Evolutionary conservation across 2,888 invertebrate species (phyloP).

Genomic region (Augiades crinisus): DNA sequence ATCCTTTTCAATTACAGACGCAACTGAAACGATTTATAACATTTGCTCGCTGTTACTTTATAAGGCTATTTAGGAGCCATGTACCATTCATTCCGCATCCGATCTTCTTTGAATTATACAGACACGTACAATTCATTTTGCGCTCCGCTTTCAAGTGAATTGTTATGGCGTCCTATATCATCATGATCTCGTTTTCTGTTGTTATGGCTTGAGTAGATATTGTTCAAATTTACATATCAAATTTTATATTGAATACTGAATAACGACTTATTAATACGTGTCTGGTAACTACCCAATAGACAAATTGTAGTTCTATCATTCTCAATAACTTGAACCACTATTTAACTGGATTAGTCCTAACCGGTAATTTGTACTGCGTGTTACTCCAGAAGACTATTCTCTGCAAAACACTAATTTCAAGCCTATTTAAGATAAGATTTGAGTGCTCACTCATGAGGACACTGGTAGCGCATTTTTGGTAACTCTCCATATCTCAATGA

Average conservation of each 20-base stretch:
- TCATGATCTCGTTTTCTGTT: background rate
- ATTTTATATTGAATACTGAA: background rate
- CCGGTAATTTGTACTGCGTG: no score
- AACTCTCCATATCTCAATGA: no score
- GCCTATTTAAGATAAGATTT: no score
- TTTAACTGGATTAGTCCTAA: no score
- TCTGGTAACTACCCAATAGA: no score
- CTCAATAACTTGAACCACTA: no score
- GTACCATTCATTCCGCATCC: slow-evolving; percentile 4
- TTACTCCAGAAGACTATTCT: no score
- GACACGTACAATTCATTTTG: slow-evolving; percentile 1
- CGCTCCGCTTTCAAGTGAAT: background rate
- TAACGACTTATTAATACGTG: no score
- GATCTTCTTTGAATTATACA: slow-evolving; percentile 8
- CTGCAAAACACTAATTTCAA: no score
- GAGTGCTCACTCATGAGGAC: no score
- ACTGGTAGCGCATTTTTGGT: no score
- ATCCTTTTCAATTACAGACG: slow-evolving; percentile 11
- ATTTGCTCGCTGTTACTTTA: slow-evolving; percentile 2
- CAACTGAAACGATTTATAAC: slow-evolving; percentile 14
- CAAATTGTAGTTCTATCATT: no score
- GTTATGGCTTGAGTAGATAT: background rate
- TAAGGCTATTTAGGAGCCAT: slow-evolving; percentile 8
- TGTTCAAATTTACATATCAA: background rate
- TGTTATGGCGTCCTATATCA: background rate